Base-by-base conservation (phyloP, 1,140 invertebrate species). In the Lutraria rhynchaena region DNA sequence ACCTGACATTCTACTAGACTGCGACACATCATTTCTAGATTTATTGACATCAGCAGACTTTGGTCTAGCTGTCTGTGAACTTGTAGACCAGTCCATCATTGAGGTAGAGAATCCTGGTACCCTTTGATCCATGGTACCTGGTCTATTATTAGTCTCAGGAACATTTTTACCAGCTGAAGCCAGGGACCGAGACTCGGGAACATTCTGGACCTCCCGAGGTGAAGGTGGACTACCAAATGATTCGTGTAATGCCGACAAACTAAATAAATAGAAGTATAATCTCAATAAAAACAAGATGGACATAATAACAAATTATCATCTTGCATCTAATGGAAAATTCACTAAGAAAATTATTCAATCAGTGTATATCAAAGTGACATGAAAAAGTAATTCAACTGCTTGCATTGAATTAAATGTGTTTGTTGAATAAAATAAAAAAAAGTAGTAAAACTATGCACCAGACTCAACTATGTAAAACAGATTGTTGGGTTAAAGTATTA, bases 201-300 rank as follows among this genome's bases (percentile, higher is more conserved):
- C 5, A 7, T 35, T 44, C 29, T 77, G 75, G 4, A 41, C 37
- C 11, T 70, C 65, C 22, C 76, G 55, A 11, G 76, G 76, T 53
- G 76, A 80, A 1, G 65, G 55, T 22, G 76, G 65, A 27, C 53
- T 60, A 29, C 76, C 76, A 80, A 80, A 80, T 3, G 76, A 80
- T 24, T 80, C 63, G 33, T 80, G 76, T 7, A 80, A 53, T 24
- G 63, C 15, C n/a, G 76, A 80, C 9, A 80, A 46, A 70, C 76
- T 80, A 37, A 41, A 75, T 60, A 17, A 7, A 61, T 61, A 11
- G 19, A 27, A 55, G 19, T 27, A 55, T 22, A 55, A n/a, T n/a
- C n/a, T n/a, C n/a, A n/a, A n/a, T n/a, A n/a, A n/a, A n/a, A n/a
- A n/a, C n/a, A n/a, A n/a, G n/a, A n/a, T n/a, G n/a, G n/a, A n/a